Evolutionary conservation across 2,888 invertebrate species (phyloP).

Genomic region (Mantis religiosa): DNA sequence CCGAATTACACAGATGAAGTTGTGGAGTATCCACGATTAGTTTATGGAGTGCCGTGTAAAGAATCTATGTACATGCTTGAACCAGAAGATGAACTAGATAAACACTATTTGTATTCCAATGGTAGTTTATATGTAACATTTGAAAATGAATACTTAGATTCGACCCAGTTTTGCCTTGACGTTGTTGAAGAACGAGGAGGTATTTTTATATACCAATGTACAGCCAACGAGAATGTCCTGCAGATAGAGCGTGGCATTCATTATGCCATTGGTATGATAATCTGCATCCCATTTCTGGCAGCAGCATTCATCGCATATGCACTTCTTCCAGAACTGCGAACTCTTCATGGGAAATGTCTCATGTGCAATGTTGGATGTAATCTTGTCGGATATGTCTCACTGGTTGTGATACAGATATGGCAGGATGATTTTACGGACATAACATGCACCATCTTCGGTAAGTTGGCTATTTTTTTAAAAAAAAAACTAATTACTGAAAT

Average conservation of each 20-base stretch:
- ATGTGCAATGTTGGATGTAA: constrained; percentile 30
- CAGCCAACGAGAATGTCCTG: not conserved
- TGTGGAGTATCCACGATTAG: not conserved
- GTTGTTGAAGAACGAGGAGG: not conserved
- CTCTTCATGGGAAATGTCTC: constrained; percentile 32
- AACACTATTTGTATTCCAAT: not conserved
- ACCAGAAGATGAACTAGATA: not conserved
- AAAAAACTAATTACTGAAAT: no score
- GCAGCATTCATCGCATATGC: constrained; percentile 32
- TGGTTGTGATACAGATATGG: constrained; percentile 26
- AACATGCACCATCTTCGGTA: not conserved
- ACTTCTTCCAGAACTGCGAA: constrained; percentile 30
- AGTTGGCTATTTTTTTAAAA: no score
- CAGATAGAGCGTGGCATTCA: not conserved
- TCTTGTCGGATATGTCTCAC: constrained; percentile 28
- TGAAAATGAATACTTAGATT: not conserved
- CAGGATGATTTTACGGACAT: not conserved
- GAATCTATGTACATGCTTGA: not conserved
- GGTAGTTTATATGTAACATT: not conserved
- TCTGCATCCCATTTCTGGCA: constrained; percentile 32
- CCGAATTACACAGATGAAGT: not conserved
- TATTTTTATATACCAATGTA: not conserved
- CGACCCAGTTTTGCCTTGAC: not conserved
- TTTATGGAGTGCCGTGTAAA: not conserved
- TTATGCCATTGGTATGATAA: constrained; percentile 20